These are phyloP conservation scores for Agelastica alni DNA, from an alignment of 2,888 invertebrate species.

Conservation along the genomic window DNA sequence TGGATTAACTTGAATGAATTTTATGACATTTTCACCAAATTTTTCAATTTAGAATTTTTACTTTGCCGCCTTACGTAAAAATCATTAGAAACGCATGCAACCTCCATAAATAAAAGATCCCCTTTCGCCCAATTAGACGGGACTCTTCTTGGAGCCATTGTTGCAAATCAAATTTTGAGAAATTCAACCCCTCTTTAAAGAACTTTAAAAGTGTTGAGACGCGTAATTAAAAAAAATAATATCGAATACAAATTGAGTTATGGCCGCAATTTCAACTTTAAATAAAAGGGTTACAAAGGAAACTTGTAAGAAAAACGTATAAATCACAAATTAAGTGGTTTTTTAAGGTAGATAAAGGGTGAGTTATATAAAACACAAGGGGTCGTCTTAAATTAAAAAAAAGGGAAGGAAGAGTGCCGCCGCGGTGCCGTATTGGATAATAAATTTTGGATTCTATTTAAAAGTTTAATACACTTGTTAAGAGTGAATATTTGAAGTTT, in stretches of 20 bases:
- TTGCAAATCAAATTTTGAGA: slow-evolving; percentile 52
- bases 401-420: slow-evolving; percentile 36
- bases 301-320: slow-evolving; percentile 47
- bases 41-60: too few relatives aligned
- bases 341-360: slow-evolving; percentile 44
- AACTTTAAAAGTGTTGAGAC: slow-evolving; percentile 51
- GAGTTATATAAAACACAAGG: slow-evolving; percentile 36
- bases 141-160: slow-evolving; percentile 37
- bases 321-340: slow-evolving; percentile 54
- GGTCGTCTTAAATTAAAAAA: slow-evolving; percentile 43
- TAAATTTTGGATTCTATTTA: slow-evolving; percentile 49
- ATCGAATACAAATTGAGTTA: slow-evolving; percentile 58
- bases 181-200: slow-evolving; percentile 46
- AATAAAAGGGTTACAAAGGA: slow-evolving; percentile 51
- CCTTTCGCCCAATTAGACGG: slow-evolving; percentile 44
- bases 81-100: too few relatives aligned
- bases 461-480: slow-evolving; percentile 50
- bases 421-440: slow-evolving; percentile 40
- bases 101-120: too few relatives aligned
- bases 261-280: slow-evolving; percentile 56
- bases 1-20: too few relatives aligned
- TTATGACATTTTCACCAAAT: too few relatives aligned
- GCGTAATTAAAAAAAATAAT: slow-evolving; percentile 58
- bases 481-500: slow-evolving; percentile 26
- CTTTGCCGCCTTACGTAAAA: too few relatives aligned